Conservation (phyloP, 2,113 vertebrate genomes). For the Hassar affinis region DNA sequence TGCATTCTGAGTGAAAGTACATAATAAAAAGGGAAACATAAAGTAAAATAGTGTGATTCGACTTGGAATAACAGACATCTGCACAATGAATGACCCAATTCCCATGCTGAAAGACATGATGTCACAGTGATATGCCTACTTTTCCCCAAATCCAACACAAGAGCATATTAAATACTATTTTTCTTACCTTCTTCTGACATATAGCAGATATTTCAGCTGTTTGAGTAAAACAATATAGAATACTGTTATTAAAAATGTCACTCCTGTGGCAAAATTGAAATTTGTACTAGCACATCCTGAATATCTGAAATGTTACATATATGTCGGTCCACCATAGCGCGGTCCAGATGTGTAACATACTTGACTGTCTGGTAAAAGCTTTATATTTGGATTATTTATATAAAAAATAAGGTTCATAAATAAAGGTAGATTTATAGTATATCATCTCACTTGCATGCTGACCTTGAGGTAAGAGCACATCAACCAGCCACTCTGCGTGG, state of each 20-base stretch:
- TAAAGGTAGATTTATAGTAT: not conserved
- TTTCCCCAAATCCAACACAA: constrained; percentile 60
- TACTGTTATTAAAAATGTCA: constrained; percentile 42
- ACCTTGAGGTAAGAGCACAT: constrained; percentile 98
- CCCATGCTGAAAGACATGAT: not conserved
- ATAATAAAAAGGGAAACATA: not conserved
- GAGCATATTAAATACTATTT: constrained; percentile 56
- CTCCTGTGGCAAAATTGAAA: not conserved
- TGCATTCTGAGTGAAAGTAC: not conserved
- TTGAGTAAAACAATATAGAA: constrained; percentile 74
- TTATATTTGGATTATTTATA: constrained; percentile 4
- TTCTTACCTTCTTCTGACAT: constrained; percentile 99
- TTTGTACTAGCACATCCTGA: not conserved
- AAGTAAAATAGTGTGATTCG: not conserved
- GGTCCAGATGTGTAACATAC: not conserved
- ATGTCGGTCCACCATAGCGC: not conserved
- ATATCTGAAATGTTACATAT: not conserved
- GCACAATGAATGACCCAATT: not conserved
- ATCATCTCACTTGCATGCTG: constrained; percentile 58
- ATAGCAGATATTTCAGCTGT: constrained; percentile 99
- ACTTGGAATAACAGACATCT: not conserved
- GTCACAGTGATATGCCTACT: constrained; percentile 42
- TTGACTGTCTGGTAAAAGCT: not conserved
- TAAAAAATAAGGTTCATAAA: constrained; percentile 24
- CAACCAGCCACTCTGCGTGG: constrained; percentile 95